These are phyloP conservation scores for Diplolepis rosae DNA, from an alignment of 2,888 invertebrate species.

Conservation along the genomic window DNA sequence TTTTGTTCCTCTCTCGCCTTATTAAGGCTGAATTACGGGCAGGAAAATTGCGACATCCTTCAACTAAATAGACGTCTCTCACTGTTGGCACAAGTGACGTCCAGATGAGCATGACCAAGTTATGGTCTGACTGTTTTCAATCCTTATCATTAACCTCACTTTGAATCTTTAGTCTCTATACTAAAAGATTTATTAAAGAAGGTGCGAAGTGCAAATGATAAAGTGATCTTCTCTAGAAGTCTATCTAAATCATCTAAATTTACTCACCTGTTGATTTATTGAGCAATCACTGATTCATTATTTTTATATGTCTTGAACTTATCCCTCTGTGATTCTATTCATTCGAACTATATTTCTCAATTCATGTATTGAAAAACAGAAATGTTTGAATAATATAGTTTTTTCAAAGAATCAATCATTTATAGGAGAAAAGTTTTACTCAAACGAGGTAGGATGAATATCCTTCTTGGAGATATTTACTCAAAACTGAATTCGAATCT, in stretches of 20 bases:
- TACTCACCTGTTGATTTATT: conserved; percentile 12
- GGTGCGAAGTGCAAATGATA: neutral
- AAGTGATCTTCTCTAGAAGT: neutral
- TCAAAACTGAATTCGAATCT: too few relatives aligned
- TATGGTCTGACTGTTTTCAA: neutral
- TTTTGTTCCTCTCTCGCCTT: conserved; percentile 27
- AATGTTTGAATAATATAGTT: too few relatives aligned
- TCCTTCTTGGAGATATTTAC: too few relatives aligned
- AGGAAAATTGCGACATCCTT: conserved; percentile 30
- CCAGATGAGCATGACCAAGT: conserved; percentile 12
- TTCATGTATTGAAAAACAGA: too few relatives aligned
- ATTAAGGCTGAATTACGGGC: conserved; percentile 24
- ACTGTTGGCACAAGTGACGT: neutral
- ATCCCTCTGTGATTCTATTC: neutral
- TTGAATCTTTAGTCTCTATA: neutral
- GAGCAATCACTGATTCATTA: neutral
- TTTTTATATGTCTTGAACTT: conserved; percentile 7
- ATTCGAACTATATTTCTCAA: too few relatives aligned
- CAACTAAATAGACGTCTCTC: conserved; percentile 13
- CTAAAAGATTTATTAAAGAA: neutral
- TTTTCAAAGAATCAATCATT: too few relatives aligned
- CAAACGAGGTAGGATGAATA: too few relatives aligned
- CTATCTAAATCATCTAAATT: conserved; percentile 17
- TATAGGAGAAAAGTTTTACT: too few relatives aligned
- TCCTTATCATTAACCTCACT: neutral